Evolutionary conservation across 2,888 invertebrate genomes (phyloP), one percentile per base, ranked within the genome.

Genomic region (Timema cristinae): DNA sequence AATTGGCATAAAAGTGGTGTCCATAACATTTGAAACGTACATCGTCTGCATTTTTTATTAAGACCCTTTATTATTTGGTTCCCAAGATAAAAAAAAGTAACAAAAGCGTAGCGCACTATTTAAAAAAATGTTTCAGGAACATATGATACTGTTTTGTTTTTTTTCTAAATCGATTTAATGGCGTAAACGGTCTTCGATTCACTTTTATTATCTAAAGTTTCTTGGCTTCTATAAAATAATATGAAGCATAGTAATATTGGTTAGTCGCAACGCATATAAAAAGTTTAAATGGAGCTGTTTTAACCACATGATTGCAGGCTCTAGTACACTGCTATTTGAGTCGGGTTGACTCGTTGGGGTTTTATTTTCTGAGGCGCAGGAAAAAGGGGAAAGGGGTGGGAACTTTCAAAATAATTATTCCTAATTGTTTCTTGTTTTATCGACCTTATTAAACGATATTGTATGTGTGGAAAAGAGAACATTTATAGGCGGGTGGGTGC

Each of bases 301-400:
- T 61, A 68, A 71, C 67, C 71, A 68, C 68, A 68, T 61, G 71
- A 71, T 71, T 67, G 71, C 67, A 32, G 32, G 32, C 32, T 32
- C 32, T 32, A 32, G 32, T 32, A 32, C 32, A 32, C 32, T 32
- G 32, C 32, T 32, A 32, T 32, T 32, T 32, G 32, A 32, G 32
- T 32, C 32, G 32, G 32, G 32, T 32, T 32, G 32, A 32, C 32
- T 32, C 32, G 32, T 32, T 32, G 32, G 32, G 32, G 32, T 32
- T 32, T 32, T 32, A 32, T 32, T 32, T 32, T 32, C 32, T 32
- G 32, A 32, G 32, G 1, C 2, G 32, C 32, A 32, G 1, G 32
- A 4, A 32, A 32, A 32, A 32, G 32, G 32, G 32, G n/a, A n/a
- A n/a, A n/a, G n/a, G 32, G 1, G 32, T 32, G 32, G 32, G 32